Percentiles rank a stretch among this genome's conserved stretches.
These are phyloP conservation scores for Globodera ellingtonae DNA, from an alignment of 1,140 invertebrate genomes.

Conservation along the genomic window DNA sequence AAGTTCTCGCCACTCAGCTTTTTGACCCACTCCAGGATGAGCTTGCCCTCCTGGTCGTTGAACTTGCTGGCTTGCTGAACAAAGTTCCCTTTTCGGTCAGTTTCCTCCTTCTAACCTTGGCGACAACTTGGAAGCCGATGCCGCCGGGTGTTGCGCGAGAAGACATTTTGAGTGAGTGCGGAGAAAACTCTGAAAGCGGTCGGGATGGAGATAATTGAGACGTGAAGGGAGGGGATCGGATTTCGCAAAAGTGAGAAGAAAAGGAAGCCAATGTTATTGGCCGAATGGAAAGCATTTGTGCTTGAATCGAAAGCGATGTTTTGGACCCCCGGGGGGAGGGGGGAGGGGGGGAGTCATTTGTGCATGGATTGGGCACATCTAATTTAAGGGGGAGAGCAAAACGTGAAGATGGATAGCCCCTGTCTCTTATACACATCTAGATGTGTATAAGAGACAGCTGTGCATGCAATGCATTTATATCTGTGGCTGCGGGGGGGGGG, in stretches of 20 bases:
- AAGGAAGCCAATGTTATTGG: neutral
- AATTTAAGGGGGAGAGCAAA: neutral
- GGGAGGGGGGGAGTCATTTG: neutral
- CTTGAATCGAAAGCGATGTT: neutral
- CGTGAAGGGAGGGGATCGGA: neutral
- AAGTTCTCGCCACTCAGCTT: slow-evolving; percentile 50
- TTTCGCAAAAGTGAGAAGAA: neutral
- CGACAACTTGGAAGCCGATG: slow-evolving; percentile 62
- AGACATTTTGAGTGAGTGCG: slow-evolving; percentile 45
- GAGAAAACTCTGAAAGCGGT: neutral
- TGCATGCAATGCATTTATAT: neutral
- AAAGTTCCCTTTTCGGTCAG: neutral
- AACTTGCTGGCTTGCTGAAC: slow-evolving; percentile 52
- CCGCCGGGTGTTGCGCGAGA: slow-evolving; percentile 64
- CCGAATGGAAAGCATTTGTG: neutral
- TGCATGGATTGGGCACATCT: neutral
- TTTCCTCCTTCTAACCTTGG: slow-evolving; percentile 65
- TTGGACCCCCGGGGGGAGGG: neutral
- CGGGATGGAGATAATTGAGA: neutral
- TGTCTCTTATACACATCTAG: too few relatives aligned
- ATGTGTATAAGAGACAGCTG: too few relatives aligned
- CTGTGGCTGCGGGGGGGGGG: neutral
- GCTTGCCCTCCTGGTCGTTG: slow-evolving; percentile 47
- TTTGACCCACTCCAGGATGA: slow-evolving; percentile 49
- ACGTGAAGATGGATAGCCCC: neutral